phyloP scores from a whole-genome alignment of 2,113 vertebrate genomes.

The Oceanites oceanicus region DNA sequence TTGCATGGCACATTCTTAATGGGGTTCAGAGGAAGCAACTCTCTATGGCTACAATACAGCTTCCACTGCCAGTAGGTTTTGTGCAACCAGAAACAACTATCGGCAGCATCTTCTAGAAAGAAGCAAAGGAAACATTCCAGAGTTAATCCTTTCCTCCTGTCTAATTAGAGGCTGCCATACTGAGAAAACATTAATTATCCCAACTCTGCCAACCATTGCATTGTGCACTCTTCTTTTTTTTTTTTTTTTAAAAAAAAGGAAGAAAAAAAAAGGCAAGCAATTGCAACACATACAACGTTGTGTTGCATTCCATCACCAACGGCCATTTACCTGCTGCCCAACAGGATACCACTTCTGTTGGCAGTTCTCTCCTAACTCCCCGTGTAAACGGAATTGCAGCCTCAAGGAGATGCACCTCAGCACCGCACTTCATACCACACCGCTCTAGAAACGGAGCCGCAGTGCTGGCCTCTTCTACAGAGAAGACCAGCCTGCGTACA shows the following conservation, averaged over 20 bases:
- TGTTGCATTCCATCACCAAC: neutral
- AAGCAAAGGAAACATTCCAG: neutral
- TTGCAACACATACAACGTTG: neutral
- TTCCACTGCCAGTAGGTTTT: neutral
- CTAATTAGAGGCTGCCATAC: neutral
- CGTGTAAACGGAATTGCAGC: fast-evolving
- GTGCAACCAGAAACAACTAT: neutral
- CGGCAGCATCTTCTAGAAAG: neutral
- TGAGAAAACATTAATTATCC: neutral
- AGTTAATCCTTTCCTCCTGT: neutral
- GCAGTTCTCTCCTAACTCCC: neutral
- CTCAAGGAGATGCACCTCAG: fast-evolving
- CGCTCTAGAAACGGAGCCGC: neutral
- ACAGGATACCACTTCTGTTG: fast-evolving
- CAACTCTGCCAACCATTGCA: neutral
- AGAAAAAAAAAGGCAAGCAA: neutral
- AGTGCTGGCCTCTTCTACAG: neutral
- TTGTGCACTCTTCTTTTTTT: neutral
- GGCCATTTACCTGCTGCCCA: neutral
- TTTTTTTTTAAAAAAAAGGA: too few relatives aligned
- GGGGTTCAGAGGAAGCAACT: neutral
- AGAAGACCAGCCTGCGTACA: neutral
- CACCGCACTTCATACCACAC: fast-evolving
- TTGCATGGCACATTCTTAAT: fast-evolving
- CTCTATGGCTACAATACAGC: neutral